A percentile compares a stretch with the other conserved stretches of the same genome.
Evolutionary conservation across 2,797 vertebrate species (phyloP).

Genomic region (Danio albolineatus): DNA sequence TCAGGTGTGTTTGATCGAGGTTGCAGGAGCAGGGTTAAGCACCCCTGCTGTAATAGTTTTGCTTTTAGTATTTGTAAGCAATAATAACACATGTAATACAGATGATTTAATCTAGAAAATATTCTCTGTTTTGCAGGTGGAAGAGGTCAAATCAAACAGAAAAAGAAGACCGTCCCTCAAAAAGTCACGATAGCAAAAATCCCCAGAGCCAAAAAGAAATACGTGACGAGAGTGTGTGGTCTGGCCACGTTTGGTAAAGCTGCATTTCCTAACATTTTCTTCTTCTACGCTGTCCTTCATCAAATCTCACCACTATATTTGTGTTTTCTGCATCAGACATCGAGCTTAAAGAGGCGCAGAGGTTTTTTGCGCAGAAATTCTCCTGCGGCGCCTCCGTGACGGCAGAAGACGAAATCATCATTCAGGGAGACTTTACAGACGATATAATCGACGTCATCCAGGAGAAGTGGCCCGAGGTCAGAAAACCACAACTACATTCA

Average conservation of each 20-base stretch:
- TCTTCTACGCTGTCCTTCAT: no score
- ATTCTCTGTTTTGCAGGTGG: slow-evolving; percentile 79
- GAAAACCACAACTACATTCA: background rate
- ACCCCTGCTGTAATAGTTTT: no score
- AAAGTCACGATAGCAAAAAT: slow-evolving; percentile 99
- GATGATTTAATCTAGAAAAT: no score
- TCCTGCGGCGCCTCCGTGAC: slow-evolving; percentile 98
- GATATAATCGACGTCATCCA: slow-evolving; percentile 99
- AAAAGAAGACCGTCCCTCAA: slow-evolving; percentile 98
- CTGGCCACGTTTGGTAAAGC: slow-evolving; percentile 93
- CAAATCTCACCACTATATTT: background rate
- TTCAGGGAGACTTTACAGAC: slow-evolving; percentile 99
- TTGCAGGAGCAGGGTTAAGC: no score
- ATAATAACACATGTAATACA: no score
- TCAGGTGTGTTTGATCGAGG: no score
- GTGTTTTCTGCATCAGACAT: slow-evolving; percentile 83
- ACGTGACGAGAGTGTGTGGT: slow-evolving; percentile 95
- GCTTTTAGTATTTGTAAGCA: background rate
- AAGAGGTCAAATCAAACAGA: slow-evolving; percentile 98
- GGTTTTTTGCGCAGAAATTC: slow-evolving; percentile 99
- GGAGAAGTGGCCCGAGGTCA: slow-evolving; percentile 98
- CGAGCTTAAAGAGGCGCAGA: slow-evolving; percentile 98
- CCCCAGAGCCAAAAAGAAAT: slow-evolving; percentile 99
- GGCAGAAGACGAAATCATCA: slow-evolving; percentile 98
- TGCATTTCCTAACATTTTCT: background rate